Percentiles rank a stretch among this genome's conserved stretches.
phyloP scores from a whole-genome alignment of 2,888 invertebrate genomes.

The Drosophila fulvimacula region DNA sequence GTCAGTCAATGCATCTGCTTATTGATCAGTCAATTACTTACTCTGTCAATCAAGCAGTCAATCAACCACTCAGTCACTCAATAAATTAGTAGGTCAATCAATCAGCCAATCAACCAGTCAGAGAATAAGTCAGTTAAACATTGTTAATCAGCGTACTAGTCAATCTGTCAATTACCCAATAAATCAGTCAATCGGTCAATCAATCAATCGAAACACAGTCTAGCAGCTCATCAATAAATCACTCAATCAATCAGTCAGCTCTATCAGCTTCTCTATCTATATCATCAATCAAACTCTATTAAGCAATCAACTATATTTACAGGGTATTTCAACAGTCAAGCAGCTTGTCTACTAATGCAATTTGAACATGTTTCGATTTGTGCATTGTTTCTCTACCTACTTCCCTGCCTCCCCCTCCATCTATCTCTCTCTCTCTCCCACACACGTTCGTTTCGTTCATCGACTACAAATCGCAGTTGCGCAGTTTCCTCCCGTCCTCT shows the following conservation, averaged over 20 bases:
- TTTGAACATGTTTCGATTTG: slow-evolving; percentile 24
- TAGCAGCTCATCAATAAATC: not conserved
- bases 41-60: too few species aligned
- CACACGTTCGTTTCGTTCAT: slow-evolving; percentile 15
- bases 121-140: not conserved
- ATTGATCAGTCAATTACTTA: not conserved
- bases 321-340: not conserved
- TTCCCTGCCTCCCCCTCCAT: not conserved
- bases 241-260: not conserved
- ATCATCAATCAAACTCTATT: not conserved
- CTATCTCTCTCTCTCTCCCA: too few species aligned
- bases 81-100: not conserved
- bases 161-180: not conserved
- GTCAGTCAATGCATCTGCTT: too few species aligned
- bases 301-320: not conserved
- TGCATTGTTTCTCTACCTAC: slow-evolving; percentile 23
- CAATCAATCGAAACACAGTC: not conserved
- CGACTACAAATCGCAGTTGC: slow-evolving; percentile 48
- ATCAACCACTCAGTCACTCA: not conserved
- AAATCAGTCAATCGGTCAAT: not conserved
- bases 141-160: not conserved
- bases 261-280: not conserved
- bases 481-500: slow-evolving; percentile 30
- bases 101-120: not conserved
- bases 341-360: not conserved